Conservation (phyloP, 2,113 vertebrate species). For the Perccottus glenii region DNA sequence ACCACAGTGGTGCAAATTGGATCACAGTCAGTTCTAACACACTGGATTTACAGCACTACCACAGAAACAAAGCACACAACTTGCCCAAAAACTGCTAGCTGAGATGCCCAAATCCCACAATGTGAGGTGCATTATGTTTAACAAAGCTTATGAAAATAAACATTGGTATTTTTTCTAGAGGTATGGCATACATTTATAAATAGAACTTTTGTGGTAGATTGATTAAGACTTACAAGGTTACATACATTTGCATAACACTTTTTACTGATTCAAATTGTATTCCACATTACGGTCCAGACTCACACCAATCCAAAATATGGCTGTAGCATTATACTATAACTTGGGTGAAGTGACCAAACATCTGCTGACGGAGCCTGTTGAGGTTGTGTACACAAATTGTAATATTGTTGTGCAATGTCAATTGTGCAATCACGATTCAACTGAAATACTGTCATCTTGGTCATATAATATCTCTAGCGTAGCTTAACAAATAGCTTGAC, state of each 20-base stretch:
- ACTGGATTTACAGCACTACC: conserved; percentile 55
- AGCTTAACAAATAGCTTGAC: no score
- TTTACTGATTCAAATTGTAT: conserved; percentile 55
- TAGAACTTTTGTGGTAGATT: conserved; percentile 70
- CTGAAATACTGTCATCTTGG: conserved; percentile 36
- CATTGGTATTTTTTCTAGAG: conserved; percentile 66
- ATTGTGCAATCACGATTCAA: conserved; percentile 20
- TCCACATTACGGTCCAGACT: conserved; percentile 24
- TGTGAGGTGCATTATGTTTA: conserved; percentile 48
- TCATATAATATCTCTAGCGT: no score
- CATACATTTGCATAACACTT: conserved; percentile 70
- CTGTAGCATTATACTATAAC: conserved; percentile 48
- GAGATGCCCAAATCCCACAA: conserved; percentile 53
- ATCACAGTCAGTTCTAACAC: conserved; percentile 57
- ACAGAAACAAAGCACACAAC: conserved; percentile 48
- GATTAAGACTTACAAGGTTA: conserved; percentile 71
- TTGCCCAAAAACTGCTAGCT: conserved; percentile 32
- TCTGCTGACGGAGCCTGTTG: conserved; percentile 38
- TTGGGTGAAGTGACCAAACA: conserved; percentile 10
- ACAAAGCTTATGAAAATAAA: conserved; percentile 76
- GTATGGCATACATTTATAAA: conserved; percentile 75
- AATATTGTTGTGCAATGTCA: conserved; percentile 21
- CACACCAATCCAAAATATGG: conserved; percentile 41
- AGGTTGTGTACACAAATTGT: conserved; percentile 22
- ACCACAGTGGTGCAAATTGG: conserved; percentile 32